A percentile compares a stretch with the other conserved stretches of the same genome.
Conservation (phyloP, 2,113 vertebrate genomes). For the Leptocoma aspasia region DNA sequence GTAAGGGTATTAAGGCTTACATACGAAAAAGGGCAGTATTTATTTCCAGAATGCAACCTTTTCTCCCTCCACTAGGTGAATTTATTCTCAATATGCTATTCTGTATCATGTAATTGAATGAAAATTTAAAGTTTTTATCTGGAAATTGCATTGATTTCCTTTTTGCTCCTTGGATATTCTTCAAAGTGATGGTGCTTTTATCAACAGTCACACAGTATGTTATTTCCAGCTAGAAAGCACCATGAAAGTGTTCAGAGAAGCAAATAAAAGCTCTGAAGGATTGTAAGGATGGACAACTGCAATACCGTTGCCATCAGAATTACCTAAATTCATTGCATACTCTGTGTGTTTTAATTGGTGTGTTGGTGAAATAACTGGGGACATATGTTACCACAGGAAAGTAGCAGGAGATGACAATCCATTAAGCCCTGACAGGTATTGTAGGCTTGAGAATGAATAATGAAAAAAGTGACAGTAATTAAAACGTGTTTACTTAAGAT, state of each 20-base stretch:
- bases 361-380: background rate
- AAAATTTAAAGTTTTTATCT: constrained; percentile 60
- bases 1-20: background rate
- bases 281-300: background rate
- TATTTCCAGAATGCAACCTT: background rate
- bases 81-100: constrained; percentile 37
- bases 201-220: background rate
- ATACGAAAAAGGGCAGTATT: background rate
- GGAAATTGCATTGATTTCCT: constrained; percentile 64
- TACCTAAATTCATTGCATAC: background rate
- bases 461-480: constrained; percentile 63
- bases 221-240: background rate
- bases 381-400: constrained; percentile 12
- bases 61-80: background rate
- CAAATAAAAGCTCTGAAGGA: background rate
- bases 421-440: constrained; percentile 68
- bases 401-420: constrained; percentile 55
- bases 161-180: constrained; percentile 51
- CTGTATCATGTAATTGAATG: constrained; percentile 23
- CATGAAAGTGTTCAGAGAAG: background rate
- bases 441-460: constrained; percentile 60
- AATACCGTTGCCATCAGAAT: background rate
- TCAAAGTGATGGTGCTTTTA: constrained; percentile 42
- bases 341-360: constrained; percentile 30
- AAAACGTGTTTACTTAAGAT: constrained; percentile 72